Evolutionary conservation across 1,140 invertebrate species (phyloP).

Genomic region (Andricus grossulariae): DNA sequence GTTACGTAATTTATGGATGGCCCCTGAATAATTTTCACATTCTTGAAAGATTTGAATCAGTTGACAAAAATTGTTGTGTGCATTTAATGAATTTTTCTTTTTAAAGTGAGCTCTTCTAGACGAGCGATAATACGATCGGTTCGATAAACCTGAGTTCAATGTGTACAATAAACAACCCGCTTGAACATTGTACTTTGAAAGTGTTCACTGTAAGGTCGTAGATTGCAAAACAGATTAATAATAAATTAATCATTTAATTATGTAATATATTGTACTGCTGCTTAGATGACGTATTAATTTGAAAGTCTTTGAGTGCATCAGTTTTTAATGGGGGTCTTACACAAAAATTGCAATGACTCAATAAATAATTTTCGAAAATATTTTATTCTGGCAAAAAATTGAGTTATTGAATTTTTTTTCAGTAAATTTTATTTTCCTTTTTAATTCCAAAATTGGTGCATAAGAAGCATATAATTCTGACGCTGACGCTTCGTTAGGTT

Average conservation of each 20-base stretch:
- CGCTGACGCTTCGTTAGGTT: conserved; percentile 70
- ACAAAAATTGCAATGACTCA: not conserved
- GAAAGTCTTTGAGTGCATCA: conserved; percentile 42
- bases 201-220: conserved; percentile 53
- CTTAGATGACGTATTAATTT: conserved; percentile 66
- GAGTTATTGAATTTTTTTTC: not conserved
- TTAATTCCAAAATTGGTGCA: conserved; percentile 12
- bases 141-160: conserved; percentile 62
- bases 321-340: no score
- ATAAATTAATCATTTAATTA: conserved; percentile 48
- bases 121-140: conserved; percentile 58
- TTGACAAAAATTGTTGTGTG: conserved; percentile 10
- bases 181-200: conserved; percentile 47
- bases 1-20: no score
- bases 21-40: not conserved
- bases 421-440: not conserved
- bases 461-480: conserved; percentile 34
- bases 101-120: conserved; percentile 28
- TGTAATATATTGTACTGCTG: conserved; percentile 55
- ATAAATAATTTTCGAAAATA: not conserved
- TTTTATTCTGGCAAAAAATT: not conserved
- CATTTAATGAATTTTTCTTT: conserved; percentile 21
- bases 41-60: not conserved
- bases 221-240: conserved; percentile 58
- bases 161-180: conserved; percentile 71